Evolutionary conservation across 2,113 vertebrate genomes (phyloP), one percentile per base, ranked within the genome.

Genomic region (Murina feae): DNA sequence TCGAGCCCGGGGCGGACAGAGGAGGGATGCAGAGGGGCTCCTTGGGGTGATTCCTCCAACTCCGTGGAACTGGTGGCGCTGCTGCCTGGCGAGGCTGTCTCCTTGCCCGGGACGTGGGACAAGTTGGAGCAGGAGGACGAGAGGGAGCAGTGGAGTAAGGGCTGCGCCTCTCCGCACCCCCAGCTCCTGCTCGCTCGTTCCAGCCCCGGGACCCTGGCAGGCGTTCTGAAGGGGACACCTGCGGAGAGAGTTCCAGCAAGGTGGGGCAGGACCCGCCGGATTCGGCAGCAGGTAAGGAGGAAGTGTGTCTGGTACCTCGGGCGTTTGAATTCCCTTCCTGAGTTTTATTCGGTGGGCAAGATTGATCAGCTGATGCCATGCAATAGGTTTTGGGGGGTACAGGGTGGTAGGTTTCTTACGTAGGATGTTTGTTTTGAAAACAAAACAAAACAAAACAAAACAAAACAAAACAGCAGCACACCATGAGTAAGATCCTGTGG

Each of bases 241-340:
- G 35, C 21, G 28, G 66, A 75, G 51, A 55, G 83, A 76, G 53
- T 81, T 75, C 14, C 18, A 55, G 89, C 51, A 49, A 71, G 79
- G 83, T 51, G 80, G 66, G 81, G 42, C 75, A 63, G 71, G 74
- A 91, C 58, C 65, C 85, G 11, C 44, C 63, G 35, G 78, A 39
- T 53, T 68, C 53, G 63, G 69, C 79, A 18, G 42, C 91, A 93
- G 94, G 96, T 97, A 89, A 92, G 95, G 84, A 92, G 95, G 84
- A 85, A 21, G 42, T 37, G 20, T 30, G 55, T 42, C 6, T 72
- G 74, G 37, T 21, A 39, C 42, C 72, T 28, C 0, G 12, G n/a
- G 42, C 32, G 55, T 58, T 9, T 17, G 76, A 25, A 35, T 80
- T 47, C 44, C 85, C 18, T 83, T 55, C 44, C n/a, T 11, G 25